Conservation (phyloP, 2,797 vertebrate species). For the Lemur catta region DNA sequence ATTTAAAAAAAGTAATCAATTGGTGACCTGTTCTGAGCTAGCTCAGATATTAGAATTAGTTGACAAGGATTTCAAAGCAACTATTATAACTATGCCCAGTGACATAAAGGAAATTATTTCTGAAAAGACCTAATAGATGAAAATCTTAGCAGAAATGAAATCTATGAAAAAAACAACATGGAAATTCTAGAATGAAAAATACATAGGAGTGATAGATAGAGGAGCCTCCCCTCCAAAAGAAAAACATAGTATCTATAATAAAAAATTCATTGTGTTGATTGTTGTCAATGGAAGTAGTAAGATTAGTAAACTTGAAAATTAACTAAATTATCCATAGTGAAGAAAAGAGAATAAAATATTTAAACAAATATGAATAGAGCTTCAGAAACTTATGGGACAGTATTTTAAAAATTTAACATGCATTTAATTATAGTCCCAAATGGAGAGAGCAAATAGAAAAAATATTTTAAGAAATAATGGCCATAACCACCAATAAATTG, state of each 20-base stretch:
- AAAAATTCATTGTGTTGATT: background rate
- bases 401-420: background rate
- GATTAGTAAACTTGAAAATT: background rate
- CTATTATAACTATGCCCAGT: background rate
- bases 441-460: background rate
- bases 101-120: background rate
- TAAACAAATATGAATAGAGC: background rate
- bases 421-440: background rate
- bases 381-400: background rate
- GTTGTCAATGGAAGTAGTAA: background rate
- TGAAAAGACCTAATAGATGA: background rate
- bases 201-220: background rate
- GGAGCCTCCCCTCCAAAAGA: too few species aligned
- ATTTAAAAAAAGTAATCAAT: background rate
- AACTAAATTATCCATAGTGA: background rate
- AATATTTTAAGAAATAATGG: background rate
- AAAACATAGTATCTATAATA: background rate
- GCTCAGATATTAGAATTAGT: background rate
- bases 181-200: background rate
- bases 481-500: background rate
- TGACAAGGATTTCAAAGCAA: background rate
- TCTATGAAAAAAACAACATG: background rate
- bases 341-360: background rate
- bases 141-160: constrained; percentile 17
- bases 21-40: background rate